Conservation (phyloP, 2,888 invertebrate species). For the Myathropa florea region DNA sequence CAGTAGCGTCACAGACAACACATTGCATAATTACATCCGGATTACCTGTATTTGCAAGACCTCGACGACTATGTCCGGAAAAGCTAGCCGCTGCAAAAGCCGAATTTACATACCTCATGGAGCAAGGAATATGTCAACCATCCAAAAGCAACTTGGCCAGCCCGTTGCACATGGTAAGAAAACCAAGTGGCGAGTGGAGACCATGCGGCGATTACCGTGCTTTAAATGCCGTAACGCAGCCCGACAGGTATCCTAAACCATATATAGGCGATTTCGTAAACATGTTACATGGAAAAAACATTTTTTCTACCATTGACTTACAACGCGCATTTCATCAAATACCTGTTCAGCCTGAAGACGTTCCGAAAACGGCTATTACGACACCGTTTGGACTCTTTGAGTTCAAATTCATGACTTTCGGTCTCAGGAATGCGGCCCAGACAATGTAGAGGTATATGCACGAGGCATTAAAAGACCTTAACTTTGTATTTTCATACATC, state of each 20-base stretch:
- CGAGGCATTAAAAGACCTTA: background rate
- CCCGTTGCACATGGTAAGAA: constrained; percentile 51
- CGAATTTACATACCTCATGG: constrained; percentile 63
- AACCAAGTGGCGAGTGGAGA: constrained; percentile 52
- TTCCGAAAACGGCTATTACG: constrained; percentile 66
- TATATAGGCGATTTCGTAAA: constrained; percentile 45
- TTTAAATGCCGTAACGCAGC: constrained; percentile 72
- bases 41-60: constrained; percentile 44
- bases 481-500: constrained; percentile 74
- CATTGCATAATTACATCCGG: constrained; percentile 59
- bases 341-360: constrained; percentile 15
- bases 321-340: constrained; percentile 25
- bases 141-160: constrained; percentile 64
- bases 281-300: background rate
- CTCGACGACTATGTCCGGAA: constrained; percentile 74
- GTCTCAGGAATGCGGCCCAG: background rate
- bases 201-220: constrained; percentile 52
- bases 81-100: constrained; percentile 55
- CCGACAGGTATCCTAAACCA: constrained; percentile 76
- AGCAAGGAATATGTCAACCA: constrained; percentile 74
- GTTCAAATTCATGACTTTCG: background rate
- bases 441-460: constrained; percentile 4
- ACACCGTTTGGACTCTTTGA: constrained; percentile 75
- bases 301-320: constrained; percentile 22
- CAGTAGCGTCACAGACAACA: constrained; percentile 4